Evolutionary conservation across 2,888 invertebrate genomes (phyloP).

Genomic region (Acleris sparsana): DNA sequence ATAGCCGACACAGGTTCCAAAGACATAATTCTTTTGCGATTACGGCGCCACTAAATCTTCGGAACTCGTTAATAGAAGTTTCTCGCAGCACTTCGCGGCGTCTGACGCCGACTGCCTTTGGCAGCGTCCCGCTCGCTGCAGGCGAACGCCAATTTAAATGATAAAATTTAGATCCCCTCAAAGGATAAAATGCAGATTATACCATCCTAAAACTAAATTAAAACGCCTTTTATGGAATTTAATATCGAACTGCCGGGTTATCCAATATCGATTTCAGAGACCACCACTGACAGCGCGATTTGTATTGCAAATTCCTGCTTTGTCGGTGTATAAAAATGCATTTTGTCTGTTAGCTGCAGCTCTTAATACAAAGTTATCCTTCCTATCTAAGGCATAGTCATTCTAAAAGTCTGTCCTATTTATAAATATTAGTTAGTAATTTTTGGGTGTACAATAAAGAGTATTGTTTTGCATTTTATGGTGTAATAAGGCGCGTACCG

Average conservation of each 20-base stretch:
- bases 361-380: background rate
- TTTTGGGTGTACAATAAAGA: no score
- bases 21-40: constrained; percentile 74
- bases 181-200: constrained; percentile 73
- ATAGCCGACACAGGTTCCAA: constrained; percentile 57
- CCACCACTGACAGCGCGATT: constrained; percentile 37
- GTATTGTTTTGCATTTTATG: no score
- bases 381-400: no score
- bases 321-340: background rate
- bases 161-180: constrained; percentile 75
- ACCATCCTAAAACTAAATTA: constrained; percentile 55
- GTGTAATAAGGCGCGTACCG: no score
- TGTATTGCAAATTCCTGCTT: constrained; percentile 22
- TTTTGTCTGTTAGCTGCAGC: background rate
- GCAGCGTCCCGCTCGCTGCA: constrained; percentile 61
- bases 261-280: constrained; percentile 14
- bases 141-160: constrained; percentile 75
- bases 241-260: constrained; percentile 24
- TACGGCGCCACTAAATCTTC: constrained; percentile 75
- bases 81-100: constrained; percentile 70
- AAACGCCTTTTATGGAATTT: constrained; percentile 43
- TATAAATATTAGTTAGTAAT: no score
- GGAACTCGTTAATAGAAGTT: constrained; percentile 80
- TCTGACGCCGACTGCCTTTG: constrained; percentile 77
- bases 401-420: no score